A percentile compares a stretch with the other conserved stretches of the same genome.
Conservation (phyloP, 2,113 vertebrate genomes). For the Hepsetus odoe region DNA sequence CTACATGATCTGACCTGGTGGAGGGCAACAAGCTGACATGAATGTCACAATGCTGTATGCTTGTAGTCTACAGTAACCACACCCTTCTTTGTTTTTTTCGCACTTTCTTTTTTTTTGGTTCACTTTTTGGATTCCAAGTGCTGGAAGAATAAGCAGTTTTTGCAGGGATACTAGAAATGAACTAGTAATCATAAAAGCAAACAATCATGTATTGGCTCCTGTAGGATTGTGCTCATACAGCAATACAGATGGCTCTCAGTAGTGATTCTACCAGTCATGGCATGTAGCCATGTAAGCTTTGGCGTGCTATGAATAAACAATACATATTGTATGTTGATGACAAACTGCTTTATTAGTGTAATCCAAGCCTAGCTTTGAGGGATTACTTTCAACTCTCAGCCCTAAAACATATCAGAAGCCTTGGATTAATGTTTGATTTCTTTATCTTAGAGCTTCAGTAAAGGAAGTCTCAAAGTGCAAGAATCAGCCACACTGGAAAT, state of each 20-base stretch:
- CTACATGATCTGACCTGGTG: neutral
- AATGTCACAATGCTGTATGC: neutral
- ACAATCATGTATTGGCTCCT: neutral
- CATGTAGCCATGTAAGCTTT: neutral
- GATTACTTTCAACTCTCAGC: neutral
- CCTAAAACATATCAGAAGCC: neutral
- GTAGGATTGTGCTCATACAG: neutral
- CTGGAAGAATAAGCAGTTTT: neutral
- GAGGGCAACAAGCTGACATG: neutral
- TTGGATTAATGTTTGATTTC: conserved; percentile 8
- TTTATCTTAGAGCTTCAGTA: conserved; percentile 11
- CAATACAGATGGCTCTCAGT: neutral
- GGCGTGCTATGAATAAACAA: neutral
- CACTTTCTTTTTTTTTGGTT: neutral
- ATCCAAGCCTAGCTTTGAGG: neutral
- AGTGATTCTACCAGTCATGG: neutral
- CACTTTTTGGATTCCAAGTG: no score
- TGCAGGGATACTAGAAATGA: neutral
- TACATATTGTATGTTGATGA: conserved; percentile 1
- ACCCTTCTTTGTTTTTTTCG: conserved; percentile 24
- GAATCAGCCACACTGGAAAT: no score
- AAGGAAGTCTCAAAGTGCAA: neutral
- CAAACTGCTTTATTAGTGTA: neutral
- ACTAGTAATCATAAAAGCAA: neutral
- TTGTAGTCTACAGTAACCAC: neutral